phyloP scores from a whole-genome alignment of 1,140 invertebrate species.

The Harlomillsia oculata region DNA sequence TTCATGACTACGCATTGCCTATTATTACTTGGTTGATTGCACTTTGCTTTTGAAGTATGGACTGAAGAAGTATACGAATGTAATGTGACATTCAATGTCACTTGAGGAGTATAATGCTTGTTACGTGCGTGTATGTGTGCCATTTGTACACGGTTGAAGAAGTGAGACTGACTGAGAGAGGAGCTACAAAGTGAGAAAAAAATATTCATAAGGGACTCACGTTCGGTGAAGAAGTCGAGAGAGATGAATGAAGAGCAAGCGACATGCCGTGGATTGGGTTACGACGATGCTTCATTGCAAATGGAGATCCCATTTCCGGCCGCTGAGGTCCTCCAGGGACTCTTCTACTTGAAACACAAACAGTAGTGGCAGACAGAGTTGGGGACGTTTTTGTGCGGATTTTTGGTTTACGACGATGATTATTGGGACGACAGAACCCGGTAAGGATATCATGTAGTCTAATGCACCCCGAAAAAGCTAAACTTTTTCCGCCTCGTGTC shows the following conservation, averaged over 20 bases:
- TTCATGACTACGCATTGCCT: too few species aligned
- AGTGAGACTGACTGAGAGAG: too few species aligned
- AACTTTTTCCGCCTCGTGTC: not conserved
- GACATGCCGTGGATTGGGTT: constrained; percentile 26
- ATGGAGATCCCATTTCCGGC: constrained; percentile 27
- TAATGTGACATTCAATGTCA: too few species aligned
- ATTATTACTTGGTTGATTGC: too few species aligned
- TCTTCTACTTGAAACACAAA: not conserved
- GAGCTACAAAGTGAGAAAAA: too few species aligned
- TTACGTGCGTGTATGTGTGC: too few species aligned
- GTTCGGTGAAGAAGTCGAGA: constrained; percentile 8
- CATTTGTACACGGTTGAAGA: too few species aligned
- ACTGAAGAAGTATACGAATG: too few species aligned
- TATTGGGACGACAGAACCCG: not conserved
- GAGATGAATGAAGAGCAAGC: constrained; percentile 21
- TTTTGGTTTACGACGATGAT: not conserved
- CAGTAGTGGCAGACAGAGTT: not conserved
- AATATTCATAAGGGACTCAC: too few species aligned
- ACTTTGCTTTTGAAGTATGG: too few species aligned
- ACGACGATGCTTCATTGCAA: constrained; percentile 18
- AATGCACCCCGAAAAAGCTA: constrained; percentile 1
- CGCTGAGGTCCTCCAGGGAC: too few species aligned
- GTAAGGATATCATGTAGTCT: not conserved
- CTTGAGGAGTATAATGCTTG: too few species aligned
- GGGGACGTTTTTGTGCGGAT: not conserved